Conservation (phyloP, 2,113 vertebrate species). For the Cairina moschata region DNA sequence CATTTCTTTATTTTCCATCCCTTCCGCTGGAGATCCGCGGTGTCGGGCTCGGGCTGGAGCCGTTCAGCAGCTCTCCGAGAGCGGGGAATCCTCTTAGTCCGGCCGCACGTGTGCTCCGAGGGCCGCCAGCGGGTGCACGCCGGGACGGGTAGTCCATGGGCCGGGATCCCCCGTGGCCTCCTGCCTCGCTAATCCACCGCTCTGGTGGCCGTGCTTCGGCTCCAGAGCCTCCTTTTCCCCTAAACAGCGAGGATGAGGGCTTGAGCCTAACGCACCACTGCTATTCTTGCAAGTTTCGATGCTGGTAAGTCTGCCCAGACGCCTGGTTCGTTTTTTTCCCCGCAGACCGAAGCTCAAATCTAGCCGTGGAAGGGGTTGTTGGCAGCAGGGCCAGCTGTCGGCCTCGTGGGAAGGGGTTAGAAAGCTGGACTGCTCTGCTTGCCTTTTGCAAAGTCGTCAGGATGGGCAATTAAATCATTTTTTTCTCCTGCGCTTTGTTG, state of each 20-base stretch:
- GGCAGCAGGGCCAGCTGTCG: too few species aligned
- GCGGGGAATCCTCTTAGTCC: background rate
- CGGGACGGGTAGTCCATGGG: background rate
- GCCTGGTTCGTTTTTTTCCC: background rate
- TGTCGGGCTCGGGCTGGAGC: background rate
- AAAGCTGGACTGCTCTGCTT: background rate
- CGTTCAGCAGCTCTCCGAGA: background rate
- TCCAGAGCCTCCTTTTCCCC: background rate
- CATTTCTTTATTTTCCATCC: background rate
- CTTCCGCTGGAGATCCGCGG: fast-evolving
- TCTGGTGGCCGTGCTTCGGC: background rate
- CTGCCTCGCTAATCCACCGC: background rate
- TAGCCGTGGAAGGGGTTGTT: background rate
- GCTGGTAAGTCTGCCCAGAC: background rate
- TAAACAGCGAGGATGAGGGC: background rate
- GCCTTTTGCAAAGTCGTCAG: background rate
- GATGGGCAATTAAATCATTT: background rate
- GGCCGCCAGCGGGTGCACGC: too few species aligned
- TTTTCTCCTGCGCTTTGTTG: background rate
- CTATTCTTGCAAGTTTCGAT: background rate
- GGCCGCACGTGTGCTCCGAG: background rate
- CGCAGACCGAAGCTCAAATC: background rate
- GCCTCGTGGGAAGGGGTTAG: fast-evolving
- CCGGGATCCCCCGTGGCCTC: background rate
- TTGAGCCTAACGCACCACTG: background rate